Percentiles rank a stretch among this genome's conserved stretches.
Evolutionary conservation across 2,113 vertebrate genomes (phyloP).

Genomic region (Lepisosteus oculatus): DNA sequence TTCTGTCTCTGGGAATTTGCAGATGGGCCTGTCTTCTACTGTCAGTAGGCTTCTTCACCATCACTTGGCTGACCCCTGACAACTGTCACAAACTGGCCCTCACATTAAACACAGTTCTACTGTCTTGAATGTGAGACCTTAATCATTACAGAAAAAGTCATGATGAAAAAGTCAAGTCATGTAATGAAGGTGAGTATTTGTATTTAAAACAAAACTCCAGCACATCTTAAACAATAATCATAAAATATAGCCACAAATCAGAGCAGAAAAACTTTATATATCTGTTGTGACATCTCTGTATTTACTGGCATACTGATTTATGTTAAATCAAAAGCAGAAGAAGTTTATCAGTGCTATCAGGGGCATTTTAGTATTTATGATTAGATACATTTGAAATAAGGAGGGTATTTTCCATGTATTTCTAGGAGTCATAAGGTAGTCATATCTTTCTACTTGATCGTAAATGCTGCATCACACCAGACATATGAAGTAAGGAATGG

Average conservation of each 20-base stretch:
- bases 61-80: neutral
- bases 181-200: neutral
- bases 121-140: neutral
- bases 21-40: neutral
- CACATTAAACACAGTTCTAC: neutral
- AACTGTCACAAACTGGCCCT: conserved; percentile 10
- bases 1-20: neutral
- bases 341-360: too few relatives aligned
- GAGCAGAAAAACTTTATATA: neutral
- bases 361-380: too few relatives aligned
- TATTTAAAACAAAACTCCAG: neutral
- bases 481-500: too few relatives aligned
- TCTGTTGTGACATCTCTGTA: too few relatives aligned
- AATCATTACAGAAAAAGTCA: neutral
- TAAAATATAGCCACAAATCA: neutral
- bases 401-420: too few relatives aligned
- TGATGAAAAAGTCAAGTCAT: neutral
- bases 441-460: too few relatives aligned
- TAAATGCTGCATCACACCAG: too few relatives aligned
- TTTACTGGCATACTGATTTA: too few relatives aligned
- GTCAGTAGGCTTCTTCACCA: neutral
- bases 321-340: too few relatives aligned
- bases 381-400: too few relatives aligned
- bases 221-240: neutral
- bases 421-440: too few relatives aligned